phyloP scores from a whole-genome alignment of 37 sponge, comb jelly and placozoan genomes.

The Dysidea cf. avara region DNA sequence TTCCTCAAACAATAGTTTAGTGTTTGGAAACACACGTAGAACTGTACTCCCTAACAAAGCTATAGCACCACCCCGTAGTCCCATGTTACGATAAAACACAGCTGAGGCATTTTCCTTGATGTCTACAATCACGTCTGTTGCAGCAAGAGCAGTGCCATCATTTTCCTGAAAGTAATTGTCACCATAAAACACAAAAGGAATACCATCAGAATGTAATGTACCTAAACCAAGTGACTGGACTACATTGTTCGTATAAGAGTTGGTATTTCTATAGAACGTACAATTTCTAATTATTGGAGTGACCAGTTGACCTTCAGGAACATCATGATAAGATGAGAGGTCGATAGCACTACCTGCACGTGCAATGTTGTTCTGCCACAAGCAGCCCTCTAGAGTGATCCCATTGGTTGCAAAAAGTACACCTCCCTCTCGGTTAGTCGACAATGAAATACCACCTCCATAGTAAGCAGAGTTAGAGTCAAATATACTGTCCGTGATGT shows the following conservation, averaged over 20 bases:
- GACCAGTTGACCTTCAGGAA: conserved; percentile 1
- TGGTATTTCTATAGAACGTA: conserved; percentile 6
- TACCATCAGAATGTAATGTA: conserved; percentile 37
- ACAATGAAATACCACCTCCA: conserved; percentile 53
- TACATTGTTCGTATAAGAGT: neutral
- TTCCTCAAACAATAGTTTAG: neutral
- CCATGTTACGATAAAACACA: conserved; percentile 19
- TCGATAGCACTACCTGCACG: conserved; percentile 47
- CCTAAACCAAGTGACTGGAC: conserved; percentile 30
- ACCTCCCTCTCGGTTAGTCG: conserved; percentile 3
- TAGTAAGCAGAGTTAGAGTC: conserved; percentile 29
- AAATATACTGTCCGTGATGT: too few relatives aligned
- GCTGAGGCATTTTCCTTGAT: neutral
- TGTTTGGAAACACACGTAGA: neutral
- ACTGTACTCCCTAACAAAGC: conserved; percentile 15
- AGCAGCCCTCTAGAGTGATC: conserved; percentile 12
- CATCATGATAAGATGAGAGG: neutral
- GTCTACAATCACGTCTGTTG: neutral
- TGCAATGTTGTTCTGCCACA: conserved; percentile 28
- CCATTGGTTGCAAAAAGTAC: conserved; percentile 8
- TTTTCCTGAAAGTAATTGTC: neutral
- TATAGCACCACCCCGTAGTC: conserved; percentile 33
- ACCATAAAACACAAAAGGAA: conserved; percentile 10
- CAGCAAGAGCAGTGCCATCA: conserved; percentile 21
- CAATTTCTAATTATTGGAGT: conserved; percentile 20